phyloP scores from a whole-genome alignment of 64 coral and sea anemone species.

The Catalaphyllia jardinei region DNA sequence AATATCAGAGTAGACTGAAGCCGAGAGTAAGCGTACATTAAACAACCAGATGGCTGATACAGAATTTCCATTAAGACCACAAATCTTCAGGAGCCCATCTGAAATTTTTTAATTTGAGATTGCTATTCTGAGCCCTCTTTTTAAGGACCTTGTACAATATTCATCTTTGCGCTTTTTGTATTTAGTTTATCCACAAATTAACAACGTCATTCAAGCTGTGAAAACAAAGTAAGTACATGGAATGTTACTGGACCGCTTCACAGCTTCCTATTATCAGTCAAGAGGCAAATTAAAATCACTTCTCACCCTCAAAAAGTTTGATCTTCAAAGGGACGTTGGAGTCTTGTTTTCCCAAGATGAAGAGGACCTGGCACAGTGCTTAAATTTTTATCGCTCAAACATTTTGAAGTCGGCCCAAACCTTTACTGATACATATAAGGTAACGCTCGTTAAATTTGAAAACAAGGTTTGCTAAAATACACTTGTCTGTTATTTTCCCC shows the following conservation, averaged over 20 bases:
- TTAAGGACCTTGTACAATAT: background rate
- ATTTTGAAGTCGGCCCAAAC: conserved; percentile 18
- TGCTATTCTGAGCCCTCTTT: background rate
- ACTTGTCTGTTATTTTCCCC: background rate
- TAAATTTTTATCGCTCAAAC: background rate
- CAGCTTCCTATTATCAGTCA: conserved; percentile 3
- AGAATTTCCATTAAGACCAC: no score
- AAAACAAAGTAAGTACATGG: background rate
- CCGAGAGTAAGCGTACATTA: no score
- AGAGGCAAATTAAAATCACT: conserved; percentile 15
- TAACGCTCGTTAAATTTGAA: background rate
- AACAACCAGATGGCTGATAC: no score
- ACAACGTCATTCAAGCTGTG: background rate
- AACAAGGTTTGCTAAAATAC: no score
- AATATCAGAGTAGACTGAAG: no score
- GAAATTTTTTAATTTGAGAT: no score
- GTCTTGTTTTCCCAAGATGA: background rate
- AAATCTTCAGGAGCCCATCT: no score
- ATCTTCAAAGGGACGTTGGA: conserved; percentile 16
- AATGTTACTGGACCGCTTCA: conserved; percentile 10
- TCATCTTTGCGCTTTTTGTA: background rate
- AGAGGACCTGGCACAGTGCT: background rate
- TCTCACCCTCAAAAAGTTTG: conserved; percentile 6
- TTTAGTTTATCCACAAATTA: background rate
- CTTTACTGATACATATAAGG: background rate